Evolutionary conservation across 2,113 vertebrate species (phyloP).

Genomic region (Physeter macrocephalus): DNA sequence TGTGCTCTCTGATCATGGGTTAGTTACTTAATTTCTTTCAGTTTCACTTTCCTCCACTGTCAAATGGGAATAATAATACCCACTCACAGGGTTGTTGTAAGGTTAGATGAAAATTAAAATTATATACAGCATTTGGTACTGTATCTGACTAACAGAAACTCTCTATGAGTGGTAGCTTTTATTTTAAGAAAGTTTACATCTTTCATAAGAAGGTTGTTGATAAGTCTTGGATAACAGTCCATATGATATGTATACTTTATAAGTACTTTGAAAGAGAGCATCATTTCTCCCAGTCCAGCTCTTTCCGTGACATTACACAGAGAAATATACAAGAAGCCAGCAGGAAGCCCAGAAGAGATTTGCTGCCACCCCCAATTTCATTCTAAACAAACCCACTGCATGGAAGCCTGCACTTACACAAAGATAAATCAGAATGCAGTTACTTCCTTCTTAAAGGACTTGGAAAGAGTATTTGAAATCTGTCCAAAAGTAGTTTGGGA

Average conservation of each 20-base stretch:
- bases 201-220: constrained; percentile 4
- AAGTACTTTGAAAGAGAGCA: background rate
- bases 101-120: constrained; percentile 11
- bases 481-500: background rate
- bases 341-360: background rate
- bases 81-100: background rate
- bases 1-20: background rate
- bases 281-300: background rate
- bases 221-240: background rate
- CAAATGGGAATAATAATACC: background rate
- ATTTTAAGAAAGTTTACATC: background rate
- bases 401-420: background rate
- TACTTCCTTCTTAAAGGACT: background rate
- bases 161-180: background rate
- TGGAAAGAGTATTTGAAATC: background rate
- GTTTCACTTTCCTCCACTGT: constrained; percentile 18
- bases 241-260: background rate
- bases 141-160: background rate
- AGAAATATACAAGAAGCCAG: background rate
- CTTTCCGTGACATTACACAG: background rate
- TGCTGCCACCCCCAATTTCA: background rate
- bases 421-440: background rate
- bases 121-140: background rate
- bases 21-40: background rate
- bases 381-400: background rate